phyloP scores from a whole-genome alignment of 2,113 vertebrate species.

The Planiliza haematocheilus region DNA sequence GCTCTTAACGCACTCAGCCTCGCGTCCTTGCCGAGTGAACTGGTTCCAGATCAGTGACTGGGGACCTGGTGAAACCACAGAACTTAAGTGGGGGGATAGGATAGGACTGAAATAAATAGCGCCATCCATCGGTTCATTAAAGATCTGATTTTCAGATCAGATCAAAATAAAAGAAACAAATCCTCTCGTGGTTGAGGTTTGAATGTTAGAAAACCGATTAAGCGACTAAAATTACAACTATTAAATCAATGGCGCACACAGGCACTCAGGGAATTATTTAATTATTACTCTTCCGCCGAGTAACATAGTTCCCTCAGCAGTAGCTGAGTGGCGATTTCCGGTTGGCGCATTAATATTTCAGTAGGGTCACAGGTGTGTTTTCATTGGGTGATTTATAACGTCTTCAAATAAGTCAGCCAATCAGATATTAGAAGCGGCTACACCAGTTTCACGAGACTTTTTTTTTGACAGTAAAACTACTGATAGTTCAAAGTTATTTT shows the following conservation, averaged over 20 bases:
- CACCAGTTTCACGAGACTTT: neutral
- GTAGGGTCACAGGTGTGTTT: constrained; percentile 22
- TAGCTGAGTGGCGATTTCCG: constrained; percentile 12
- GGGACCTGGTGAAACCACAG: neutral
- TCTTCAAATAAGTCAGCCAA: constrained; percentile 50
- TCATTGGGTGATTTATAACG: constrained; percentile 35
- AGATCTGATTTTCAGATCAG: too few relatives aligned
- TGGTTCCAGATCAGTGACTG: constrained; percentile 53
- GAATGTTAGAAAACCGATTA: too few relatives aligned
- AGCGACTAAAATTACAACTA: too few relatives aligned
- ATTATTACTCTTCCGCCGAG: constrained; percentile 5
- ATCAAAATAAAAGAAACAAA: too few relatives aligned
- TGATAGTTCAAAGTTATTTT: too few relatives aligned
- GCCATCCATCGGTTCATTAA: constrained; percentile 37
- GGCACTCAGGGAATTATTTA: neutral
- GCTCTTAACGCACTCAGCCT: constrained; percentile 3
- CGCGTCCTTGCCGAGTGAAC: neutral
- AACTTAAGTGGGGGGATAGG: neutral
- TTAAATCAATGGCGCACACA: too few relatives aligned
- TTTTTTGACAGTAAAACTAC: too few relatives aligned
- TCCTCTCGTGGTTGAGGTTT: too few relatives aligned
- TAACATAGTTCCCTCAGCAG: constrained; percentile 31
- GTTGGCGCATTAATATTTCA: constrained; percentile 40
- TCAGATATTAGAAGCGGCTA: constrained; percentile 13
- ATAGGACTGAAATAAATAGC: constrained; percentile 27